Percentiles rank a stretch among this genome's conserved stretches.
phyloP scores from a whole-genome alignment of 1,140 invertebrate genomes.

The Aphaenogaster rudis region DNA sequence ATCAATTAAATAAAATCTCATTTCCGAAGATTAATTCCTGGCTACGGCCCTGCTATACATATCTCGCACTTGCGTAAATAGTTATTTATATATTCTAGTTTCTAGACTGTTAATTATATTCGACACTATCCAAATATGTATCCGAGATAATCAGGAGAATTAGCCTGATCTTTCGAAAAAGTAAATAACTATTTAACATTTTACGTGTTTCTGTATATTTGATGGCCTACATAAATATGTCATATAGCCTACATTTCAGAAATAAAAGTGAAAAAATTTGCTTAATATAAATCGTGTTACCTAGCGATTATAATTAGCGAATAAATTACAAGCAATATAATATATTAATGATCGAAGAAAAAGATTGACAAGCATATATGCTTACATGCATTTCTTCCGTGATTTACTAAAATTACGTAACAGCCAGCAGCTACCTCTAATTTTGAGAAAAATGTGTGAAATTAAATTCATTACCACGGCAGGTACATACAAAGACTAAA shows the following conservation, averaged over 20 bases:
- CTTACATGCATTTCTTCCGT: background rate
- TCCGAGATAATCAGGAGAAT: background rate
- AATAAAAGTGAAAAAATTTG: background rate
- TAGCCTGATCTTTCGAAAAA: background rate
- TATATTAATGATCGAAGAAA: background rate
- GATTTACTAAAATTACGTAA: background rate
- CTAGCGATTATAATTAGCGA: background rate
- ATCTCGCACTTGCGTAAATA: slow-evolving; percentile 37
- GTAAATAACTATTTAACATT: background rate
- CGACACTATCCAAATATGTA: background rate
- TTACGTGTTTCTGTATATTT: background rate
- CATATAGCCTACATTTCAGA: background rate
- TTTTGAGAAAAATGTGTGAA: background rate
- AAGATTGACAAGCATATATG: background rate
- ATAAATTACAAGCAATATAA: background rate
- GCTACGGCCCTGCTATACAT: slow-evolving; percentile 17
- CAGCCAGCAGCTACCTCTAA: background rate
- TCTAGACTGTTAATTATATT: slow-evolving; percentile 34
- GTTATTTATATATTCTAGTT: slow-evolving; percentile 50
- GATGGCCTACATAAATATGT: background rate
- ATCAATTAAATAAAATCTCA: background rate
- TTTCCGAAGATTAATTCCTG: slow-evolving; percentile 9
- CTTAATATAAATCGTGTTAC: background rate
- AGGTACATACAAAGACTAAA: background rate
- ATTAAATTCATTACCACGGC: background rate